Base-by-base conservation (phyloP, 2,113 vertebrate species). In the Kryptolebias marmoratus region DNA sequence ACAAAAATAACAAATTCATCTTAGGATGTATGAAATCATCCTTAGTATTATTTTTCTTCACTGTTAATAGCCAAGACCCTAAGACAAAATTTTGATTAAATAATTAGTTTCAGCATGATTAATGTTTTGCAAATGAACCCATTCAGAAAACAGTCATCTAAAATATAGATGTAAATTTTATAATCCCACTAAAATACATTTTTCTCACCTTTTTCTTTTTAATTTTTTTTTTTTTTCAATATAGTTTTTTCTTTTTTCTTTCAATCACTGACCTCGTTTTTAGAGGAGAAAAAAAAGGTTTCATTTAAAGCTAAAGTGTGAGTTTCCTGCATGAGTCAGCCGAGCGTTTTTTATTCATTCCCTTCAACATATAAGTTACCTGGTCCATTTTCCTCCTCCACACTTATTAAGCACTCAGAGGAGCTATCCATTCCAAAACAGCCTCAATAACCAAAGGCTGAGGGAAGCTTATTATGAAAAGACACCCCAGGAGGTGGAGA, bases 241-340 rank as follows among this genome's bases (percentile, higher is more conserved):
- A 13, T n/a, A 52, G 5, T n/a, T 9, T 52, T 22, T 52, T 52
- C 9, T 12, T 68, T 52, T 52, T 52, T 57, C 3, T 58, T 31
- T 1, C 36, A 42, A 12, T 55, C 11, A 28, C 15, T 62, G 53
- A 7, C 58, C 15, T 69, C 18, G 14, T 22, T 49, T 71, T 18
- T 4, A 71, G n/a, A 61, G 13, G 10, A 42, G 28, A 0, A 44
- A 71, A 54, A 27, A 52, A 42, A 42, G 14, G 5, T 0, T 61
- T 62, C 11, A 47, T 47, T 55, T 42, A 47, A 54, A 60, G 10
- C 47, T 6, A 5, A 7, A 42, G 9, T 44, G 58, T 47, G 32
- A 53, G 32, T 71, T 52, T 44, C 27, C 31, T 53, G 39, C 30
- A 28, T 68, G 52, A 56, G 27, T 49, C 71, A 78, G 44, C 39